Percentiles rank a stretch among this genome's conserved stretches.
Evolutionary conservation across 1,140 invertebrate genomes (phyloP).

Genomic region (Sarcophaga peregrina): DNA sequence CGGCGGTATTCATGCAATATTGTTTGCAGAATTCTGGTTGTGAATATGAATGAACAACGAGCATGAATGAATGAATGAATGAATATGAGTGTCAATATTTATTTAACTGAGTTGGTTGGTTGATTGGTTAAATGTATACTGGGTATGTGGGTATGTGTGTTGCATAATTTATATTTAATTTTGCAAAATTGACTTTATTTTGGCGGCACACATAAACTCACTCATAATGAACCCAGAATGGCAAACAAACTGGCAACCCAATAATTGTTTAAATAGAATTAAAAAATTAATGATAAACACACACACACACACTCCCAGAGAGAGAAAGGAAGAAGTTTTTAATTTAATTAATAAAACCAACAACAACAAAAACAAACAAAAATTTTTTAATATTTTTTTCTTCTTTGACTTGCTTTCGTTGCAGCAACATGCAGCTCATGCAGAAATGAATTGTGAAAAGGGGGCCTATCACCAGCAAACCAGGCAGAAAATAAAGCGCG

Average conservation of each 20-base stretch:
- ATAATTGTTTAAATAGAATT: slow-evolving; percentile 20
- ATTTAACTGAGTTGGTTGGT: not conserved
- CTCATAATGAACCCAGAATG: not conserved
- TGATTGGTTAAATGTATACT: too few species aligned
- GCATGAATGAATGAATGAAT: not conserved
- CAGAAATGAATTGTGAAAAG: not conserved
- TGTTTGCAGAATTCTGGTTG: not conserved
- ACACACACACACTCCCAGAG: too few species aligned
- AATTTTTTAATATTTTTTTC: too few species aligned
- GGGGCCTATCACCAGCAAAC: not conserved
- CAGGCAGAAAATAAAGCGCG: not conserved
- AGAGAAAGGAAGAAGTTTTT: not conserved
- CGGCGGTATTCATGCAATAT: too few species aligned
- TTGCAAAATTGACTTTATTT: not conserved
- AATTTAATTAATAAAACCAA: slow-evolving; percentile 6
- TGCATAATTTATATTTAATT: not conserved
- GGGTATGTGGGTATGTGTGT: not conserved
- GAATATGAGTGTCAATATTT: slow-evolving; percentile 1
- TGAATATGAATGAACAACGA: too few species aligned
- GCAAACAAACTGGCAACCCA: not conserved
- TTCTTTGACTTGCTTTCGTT: not conserved
- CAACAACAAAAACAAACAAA: not conserved
- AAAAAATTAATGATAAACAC: slow-evolving; percentile 4
- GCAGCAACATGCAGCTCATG: not conserved
- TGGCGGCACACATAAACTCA: not conserved